Conservation (phyloP, 2,797 vertebrate genomes). For the Rhinatrema bivittatum region DNA sequence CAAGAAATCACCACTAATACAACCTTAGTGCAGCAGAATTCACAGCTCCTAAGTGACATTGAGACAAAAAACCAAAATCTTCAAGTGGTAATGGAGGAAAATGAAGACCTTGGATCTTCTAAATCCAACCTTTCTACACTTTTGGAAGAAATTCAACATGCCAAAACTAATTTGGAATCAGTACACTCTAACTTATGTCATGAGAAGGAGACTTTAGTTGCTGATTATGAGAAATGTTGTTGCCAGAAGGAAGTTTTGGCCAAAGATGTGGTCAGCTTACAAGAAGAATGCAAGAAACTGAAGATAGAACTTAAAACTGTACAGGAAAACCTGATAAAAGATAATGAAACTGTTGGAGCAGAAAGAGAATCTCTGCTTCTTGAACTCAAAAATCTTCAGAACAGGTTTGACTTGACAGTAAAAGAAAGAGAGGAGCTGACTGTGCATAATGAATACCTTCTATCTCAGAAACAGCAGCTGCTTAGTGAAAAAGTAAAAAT, state of each 20-base stretch:
- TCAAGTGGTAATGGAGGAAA: conserved; percentile 44
- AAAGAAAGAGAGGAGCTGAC: conserved; percentile 47
- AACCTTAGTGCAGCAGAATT: conserved; percentile 53
- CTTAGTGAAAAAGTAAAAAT: conserved; percentile 50
- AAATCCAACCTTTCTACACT: conserved; percentile 49
- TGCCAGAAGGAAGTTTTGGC: conserved; percentile 51
- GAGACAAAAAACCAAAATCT: conserved; percentile 56
- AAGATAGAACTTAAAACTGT: conserved; percentile 34
- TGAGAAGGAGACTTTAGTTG: conserved; percentile 48
- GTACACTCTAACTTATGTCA: conserved; percentile 41
- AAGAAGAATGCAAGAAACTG: conserved; percentile 52
- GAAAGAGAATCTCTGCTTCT: conserved; percentile 45
- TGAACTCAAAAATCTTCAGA: conserved; percentile 43
- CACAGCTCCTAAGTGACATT: conserved; percentile 45
- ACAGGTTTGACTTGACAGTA: conserved; percentile 35
- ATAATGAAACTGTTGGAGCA: conserved; percentile 50
- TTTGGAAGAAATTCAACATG: conserved; percentile 55
- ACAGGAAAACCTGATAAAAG: conserved; percentile 45
- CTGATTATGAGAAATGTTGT: conserved; percentile 51
- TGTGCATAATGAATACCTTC: conserved; percentile 41
- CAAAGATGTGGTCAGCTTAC: conserved; percentile 49
- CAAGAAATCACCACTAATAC: conserved; percentile 49
- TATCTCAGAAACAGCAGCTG: conserved; percentile 46
- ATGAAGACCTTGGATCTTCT: conserved; percentile 46
- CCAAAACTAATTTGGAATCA: conserved; percentile 40